Percentiles rank a stretch among this genome's conserved stretches.
phyloP scores from a whole-genome alignment of 2,888 invertebrate species.

The Neelides folsomi region DNA sequence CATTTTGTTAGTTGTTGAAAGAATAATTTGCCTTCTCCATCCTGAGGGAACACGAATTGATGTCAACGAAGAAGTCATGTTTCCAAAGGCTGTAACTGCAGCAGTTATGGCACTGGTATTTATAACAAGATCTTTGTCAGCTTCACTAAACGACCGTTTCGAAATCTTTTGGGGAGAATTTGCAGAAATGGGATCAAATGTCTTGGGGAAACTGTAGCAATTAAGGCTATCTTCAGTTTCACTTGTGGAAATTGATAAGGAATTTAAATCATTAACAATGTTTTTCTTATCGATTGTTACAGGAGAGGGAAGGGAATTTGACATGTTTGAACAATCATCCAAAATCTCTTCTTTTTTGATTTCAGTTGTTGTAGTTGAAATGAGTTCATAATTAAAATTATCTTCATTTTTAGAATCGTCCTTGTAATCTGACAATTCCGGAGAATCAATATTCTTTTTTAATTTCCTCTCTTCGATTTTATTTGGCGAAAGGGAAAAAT shows the following conservation, averaged over 20 bases:
- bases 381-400: not conserved
- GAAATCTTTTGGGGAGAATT: conserved; percentile 25
- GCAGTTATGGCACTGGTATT: conserved; percentile 15
- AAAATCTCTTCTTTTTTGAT: too few relatives aligned
- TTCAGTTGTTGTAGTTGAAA: too few relatives aligned
- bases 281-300: not conserved
- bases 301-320: not conserved
- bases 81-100: not conserved
- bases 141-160: conserved; percentile 32
- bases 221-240: conserved; percentile 6
- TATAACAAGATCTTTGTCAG: conserved; percentile 28
- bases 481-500: not conserved
- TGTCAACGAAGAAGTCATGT: conserved; percentile 22
- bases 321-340: too few relatives aligned
- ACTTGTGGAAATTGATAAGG: not conserved
- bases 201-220: conserved; percentile 14
- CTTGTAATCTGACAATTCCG: not conserved
- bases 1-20: too few relatives aligned
- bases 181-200: not conserved
- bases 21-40: conserved; percentile 50
- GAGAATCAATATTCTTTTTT: not conserved
- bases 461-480: not conserved
- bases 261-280: not conserved
- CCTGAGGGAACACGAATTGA: conserved; percentile 54
- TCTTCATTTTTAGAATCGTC: not conserved